Evolutionary conservation across 2,113 vertebrate species (phyloP), one percentile per base, ranked within the genome.

Genomic region (Tupaia chinensis): DNA sequence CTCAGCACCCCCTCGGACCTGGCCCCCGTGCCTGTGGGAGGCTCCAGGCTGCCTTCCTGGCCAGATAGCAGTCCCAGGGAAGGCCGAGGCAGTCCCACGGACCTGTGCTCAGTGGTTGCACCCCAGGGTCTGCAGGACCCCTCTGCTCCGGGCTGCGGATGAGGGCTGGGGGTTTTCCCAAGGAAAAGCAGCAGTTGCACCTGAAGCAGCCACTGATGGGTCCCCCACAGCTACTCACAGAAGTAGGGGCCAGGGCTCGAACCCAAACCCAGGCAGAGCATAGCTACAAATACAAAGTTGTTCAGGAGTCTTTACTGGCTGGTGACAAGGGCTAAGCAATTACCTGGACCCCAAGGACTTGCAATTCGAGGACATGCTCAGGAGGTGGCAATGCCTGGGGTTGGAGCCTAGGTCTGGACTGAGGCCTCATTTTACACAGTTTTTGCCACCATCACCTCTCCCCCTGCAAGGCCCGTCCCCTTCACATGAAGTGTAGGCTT

Each of bases 171-270:
- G 10, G 14, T 7, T 0, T n/a, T 70, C 34, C 44, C 7, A 2
- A 32, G 8, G 34, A 76, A 60, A n/a, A 11, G 11, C 20, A 3
- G 3, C 8, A 4, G 7, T 5, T 34, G 9, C 0, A 7, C 29
- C 53, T 53, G 56, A 53, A 22, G 25, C 7, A 78, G 69, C 17
- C 4, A 10, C 19, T 44, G 54, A n/a, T 20, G 6, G 61, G 58
- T 87, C 44, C 1, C 14, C 14, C 17, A 29, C 4, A 76, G 54
- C 29, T 13, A 14, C 27, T 63, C 54, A 32, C 22, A 9, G 58
- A 0, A 1, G 13, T 65, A 44, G 15, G 44, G 3, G 15, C 4
- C 76, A 32, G 22, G 60, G 63, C 54, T 13, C 23, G 12, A 85
- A 32, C 54, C 27, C 0, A 1, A n/a, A 56, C 13, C 66, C 34